Evolutionary conservation across 2,888 invertebrate genomes (phyloP).

Genomic region (Philereme vetulata): DNA sequence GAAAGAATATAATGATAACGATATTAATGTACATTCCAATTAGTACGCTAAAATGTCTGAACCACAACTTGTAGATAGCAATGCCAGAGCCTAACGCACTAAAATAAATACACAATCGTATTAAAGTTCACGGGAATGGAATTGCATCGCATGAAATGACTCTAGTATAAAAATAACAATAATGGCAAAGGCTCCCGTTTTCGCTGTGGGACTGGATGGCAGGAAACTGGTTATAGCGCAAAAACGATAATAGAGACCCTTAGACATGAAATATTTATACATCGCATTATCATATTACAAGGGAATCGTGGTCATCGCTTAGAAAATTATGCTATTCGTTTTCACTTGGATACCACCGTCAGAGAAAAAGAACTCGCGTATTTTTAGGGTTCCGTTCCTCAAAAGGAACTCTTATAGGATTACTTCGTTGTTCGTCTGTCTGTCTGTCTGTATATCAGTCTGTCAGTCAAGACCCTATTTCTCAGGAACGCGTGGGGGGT

Average conservation of each 20-base stretch:
- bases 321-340: conserved; percentile 80
- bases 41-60: conserved; percentile 1
- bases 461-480: no score
- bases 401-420: no score
- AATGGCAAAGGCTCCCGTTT: conserved; percentile 60
- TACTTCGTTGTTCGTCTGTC: no score
- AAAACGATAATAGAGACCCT: conserved; percentile 74
- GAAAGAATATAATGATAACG: not conserved
- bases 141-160: conserved; percentile 36
- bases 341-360: conserved; percentile 69
- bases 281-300: conserved; percentile 82
- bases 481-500: no score
- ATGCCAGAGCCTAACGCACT: not conserved
- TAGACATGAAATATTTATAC: conserved; percentile 81
- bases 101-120: conserved; percentile 5
- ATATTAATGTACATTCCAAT: no score
- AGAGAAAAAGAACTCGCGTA: conserved; percentile 46
- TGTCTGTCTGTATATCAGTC: no score
- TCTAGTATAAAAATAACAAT: conserved; percentile 58
- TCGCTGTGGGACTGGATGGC: conserved; percentile 63
- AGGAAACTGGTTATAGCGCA: conserved; percentile 71
- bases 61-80: not conserved
- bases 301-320: conserved; percentile 79
- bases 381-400: not conserved
- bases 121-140: conserved; percentile 17